These are phyloP conservation scores for Delphinapterus leucas DNA, from an alignment of 2,113 vertebrate species.

Conservation along the genomic window DNA sequence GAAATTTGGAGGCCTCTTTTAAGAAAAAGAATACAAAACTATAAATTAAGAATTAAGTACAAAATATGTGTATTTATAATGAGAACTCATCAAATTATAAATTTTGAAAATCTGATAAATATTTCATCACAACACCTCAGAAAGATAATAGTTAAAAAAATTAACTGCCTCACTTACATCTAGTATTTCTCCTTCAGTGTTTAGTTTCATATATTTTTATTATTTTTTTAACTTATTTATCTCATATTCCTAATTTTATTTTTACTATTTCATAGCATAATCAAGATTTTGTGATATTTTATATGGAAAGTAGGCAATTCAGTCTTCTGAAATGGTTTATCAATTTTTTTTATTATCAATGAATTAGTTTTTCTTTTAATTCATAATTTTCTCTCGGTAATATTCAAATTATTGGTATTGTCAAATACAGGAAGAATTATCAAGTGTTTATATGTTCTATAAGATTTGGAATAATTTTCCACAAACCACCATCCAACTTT, in stretches of 20 bases:
- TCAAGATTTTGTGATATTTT: background rate
- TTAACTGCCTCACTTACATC: background rate
- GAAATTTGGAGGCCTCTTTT: background rate
- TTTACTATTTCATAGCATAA: background rate
- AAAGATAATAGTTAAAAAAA: background rate
- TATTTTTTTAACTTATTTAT: background rate
- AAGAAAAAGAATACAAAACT: background rate
- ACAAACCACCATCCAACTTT: background rate
- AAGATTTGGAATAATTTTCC: background rate
- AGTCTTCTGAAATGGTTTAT: background rate
- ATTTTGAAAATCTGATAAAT: background rate
- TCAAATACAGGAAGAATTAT: background rate
- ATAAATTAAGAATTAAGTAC: background rate
- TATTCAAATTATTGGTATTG: background rate
- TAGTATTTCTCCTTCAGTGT: background rate
- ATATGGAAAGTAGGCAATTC: background rate
- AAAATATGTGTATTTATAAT: background rate
- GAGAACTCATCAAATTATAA: background rate
- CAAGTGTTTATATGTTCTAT: background rate
- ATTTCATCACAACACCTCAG: background rate
- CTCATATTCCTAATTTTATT: too few species aligned
- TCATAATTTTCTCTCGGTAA: background rate
- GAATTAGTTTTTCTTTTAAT: background rate
- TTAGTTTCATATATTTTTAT: background rate
- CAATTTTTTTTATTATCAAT: background rate